Conservation (phyloP, 2,797 vertebrate species). For the Heteromormyrus szaboi region DNA sequence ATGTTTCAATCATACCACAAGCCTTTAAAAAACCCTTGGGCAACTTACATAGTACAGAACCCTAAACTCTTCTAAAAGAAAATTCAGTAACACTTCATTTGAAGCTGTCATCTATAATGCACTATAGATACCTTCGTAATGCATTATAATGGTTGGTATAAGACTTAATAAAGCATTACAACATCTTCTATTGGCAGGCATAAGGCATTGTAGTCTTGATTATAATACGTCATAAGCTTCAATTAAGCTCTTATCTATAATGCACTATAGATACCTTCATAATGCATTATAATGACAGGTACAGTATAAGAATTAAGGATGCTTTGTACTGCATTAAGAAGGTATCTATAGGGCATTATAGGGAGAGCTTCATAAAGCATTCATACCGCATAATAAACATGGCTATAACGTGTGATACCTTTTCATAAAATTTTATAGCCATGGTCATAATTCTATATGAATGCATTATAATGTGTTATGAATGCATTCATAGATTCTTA, state of each 20-base stretch:
- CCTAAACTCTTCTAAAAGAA: not conserved
- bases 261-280: not conserved
- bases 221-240: not conserved
- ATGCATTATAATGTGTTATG: not conserved
- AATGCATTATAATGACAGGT: not conserved
- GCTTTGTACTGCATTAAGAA: not conserved
- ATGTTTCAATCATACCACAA: not conserved
- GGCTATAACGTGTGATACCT: not conserved
- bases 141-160: not conserved
- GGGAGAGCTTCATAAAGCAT: not conserved
- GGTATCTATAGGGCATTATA: not conserved
- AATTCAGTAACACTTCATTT: not conserved
- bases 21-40: not conserved
- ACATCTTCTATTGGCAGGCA: not conserved
- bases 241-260: not conserved
- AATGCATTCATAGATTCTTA: not conserved
- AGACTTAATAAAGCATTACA: not conserved
- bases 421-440: not conserved
- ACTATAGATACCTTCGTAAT: not conserved
- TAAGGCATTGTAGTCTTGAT: not conserved
- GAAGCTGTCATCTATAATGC: not conserved
- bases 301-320: not conserved
- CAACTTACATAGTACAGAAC: not conserved
- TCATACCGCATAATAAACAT: not conserved
- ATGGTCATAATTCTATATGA: not conserved